phyloP scores from a whole-genome alignment of 2,888 invertebrate species.

The Ectobius pallidus region DNA sequence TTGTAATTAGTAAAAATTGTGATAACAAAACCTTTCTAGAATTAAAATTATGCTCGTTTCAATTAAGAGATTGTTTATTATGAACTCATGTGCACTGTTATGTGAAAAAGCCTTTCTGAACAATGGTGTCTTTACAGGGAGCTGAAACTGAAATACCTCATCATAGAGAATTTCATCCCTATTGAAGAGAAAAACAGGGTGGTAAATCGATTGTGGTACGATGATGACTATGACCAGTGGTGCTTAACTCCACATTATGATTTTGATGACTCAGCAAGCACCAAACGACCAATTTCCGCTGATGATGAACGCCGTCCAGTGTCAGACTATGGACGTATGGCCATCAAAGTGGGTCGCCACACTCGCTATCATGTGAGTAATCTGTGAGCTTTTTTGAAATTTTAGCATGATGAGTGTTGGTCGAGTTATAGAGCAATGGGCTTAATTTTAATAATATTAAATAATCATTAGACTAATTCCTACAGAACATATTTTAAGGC shows the following conservation, averaged over 20 bases:
- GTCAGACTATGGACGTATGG: slow-evolving; percentile 64
- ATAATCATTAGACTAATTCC: no score
- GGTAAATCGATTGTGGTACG: slow-evolving; percentile 73
- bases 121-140: slow-evolving; percentile 72
- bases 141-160: slow-evolving; percentile 84
- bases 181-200: slow-evolving; percentile 78
- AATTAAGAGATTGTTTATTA: no score
- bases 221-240: slow-evolving; percentile 86
- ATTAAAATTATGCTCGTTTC: no score
- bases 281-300: slow-evolving; percentile 68
- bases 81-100: no score
- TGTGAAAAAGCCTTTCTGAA: no score
- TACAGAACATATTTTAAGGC: no score
- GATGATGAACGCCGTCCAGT: slow-evolving; percentile 68
- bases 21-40: no score
- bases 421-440: no score
- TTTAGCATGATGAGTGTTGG: no score
- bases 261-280: slow-evolving; percentile 37
- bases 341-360: slow-evolving; percentile 58
- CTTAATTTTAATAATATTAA: no score
- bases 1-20: no score
- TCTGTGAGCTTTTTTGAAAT: no score
- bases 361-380: slow-evolving; percentile 51
- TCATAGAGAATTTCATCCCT: slow-evolving; percentile 91
- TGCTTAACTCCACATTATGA: slow-evolving; percentile 51